Evolutionary conservation across 2,113 vertebrate genomes (phyloP).

Genomic region (Brachypteracias leptosomus): DNA sequence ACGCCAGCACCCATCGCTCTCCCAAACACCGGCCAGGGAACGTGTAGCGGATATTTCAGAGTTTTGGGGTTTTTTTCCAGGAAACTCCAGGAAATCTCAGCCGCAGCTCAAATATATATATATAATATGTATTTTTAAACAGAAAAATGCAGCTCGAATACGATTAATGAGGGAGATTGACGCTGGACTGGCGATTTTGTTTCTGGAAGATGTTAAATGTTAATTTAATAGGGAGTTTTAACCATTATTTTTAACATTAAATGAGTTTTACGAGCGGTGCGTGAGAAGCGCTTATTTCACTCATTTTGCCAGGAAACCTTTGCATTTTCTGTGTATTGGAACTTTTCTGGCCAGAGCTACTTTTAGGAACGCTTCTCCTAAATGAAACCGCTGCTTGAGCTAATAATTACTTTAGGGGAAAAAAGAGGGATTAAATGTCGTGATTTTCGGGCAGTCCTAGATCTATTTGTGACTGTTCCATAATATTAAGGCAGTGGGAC

Average conservation of each 20-base stretch:
- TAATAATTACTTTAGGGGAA: neutral
- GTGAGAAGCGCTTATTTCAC: neutral
- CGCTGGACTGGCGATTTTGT: neutral
- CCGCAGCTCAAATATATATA: neutral
- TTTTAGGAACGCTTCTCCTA: neutral
- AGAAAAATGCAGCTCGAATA: neutral
- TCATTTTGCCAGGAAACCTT: neutral
- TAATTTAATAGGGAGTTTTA: neutral
- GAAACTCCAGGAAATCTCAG: neutral
- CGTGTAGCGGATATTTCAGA: accelerated
- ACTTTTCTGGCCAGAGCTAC: neutral
- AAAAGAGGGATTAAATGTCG: neutral
- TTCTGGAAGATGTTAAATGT: neutral
- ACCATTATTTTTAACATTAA: neutral
- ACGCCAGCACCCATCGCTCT: neutral
- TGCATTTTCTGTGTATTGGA: neutral
- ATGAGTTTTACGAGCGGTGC: neutral
- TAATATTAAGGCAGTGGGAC: no score
- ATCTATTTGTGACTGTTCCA: neutral
- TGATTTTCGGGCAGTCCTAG: neutral
- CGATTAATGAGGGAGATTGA: accelerated
- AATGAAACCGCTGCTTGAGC: neutral
- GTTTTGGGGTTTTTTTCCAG: neutral
- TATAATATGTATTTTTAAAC: neutral
- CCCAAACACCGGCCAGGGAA: neutral